Evolutionary conservation across 2,113 vertebrate species (phyloP).

Genomic region (Pituophis catenifer): DNA sequence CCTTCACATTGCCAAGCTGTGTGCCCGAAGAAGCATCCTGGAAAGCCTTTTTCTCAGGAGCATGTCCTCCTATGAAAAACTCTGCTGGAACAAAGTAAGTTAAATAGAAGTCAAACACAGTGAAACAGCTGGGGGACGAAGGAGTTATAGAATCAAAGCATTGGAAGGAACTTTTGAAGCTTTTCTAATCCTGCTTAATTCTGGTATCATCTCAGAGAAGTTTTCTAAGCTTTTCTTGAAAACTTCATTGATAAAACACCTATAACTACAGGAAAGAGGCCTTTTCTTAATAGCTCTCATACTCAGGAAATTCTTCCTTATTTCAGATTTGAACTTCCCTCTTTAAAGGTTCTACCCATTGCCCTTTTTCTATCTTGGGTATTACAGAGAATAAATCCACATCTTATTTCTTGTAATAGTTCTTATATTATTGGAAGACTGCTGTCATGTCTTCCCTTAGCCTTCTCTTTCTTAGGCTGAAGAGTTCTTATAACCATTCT

Average conservation of each 20-base stretch:
- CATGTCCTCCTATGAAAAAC: background rate
- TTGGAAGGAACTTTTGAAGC: background rate
- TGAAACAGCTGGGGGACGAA: background rate
- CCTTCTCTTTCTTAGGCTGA: background rate
- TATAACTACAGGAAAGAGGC: background rate
- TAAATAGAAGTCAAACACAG: background rate
- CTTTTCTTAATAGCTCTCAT: background rate
- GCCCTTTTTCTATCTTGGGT: background rate
- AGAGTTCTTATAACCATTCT: background rate
- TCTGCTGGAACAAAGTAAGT: background rate
- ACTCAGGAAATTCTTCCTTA: background rate
- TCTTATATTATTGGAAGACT: background rate
- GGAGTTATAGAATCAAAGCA: background rate
- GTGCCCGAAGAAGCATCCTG: background rate
- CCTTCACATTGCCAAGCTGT: slow-evolving; percentile 51
- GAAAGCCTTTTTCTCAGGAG: rapidly evolving
- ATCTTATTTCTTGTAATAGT: background rate
- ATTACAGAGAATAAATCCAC: background rate
- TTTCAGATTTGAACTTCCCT: background rate
- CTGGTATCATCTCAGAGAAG: background rate
- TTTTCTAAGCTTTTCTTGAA: background rate
- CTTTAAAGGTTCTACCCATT: background rate
- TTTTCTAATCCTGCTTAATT: background rate
- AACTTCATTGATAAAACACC: background rate
- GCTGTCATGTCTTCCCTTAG: background rate